A percentile compares a stretch with the other conserved stretches of the same genome.
Evolutionary conservation across 30 jellyfish, hydroid and myxozoan genomes (phyloP).

Genomic region (Sanderia malayensis): DNA sequence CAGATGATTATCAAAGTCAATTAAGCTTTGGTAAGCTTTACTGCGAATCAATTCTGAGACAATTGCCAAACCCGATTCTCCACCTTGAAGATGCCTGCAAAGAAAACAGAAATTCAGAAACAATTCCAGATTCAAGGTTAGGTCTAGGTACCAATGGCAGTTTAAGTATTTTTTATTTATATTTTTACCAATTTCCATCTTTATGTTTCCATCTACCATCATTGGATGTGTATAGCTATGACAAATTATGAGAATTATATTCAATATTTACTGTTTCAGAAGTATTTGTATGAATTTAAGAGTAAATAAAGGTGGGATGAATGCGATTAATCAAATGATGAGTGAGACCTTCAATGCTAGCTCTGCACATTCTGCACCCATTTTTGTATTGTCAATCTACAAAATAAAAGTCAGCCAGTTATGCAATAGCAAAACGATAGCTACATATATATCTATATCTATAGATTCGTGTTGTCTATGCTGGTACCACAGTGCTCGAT

Average conservation of each 20-base stretch:
- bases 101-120: background rate
- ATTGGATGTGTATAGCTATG: conserved; percentile 29
- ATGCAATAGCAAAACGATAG: too few relatives aligned
- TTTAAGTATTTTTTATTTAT: too few relatives aligned
- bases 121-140: too few relatives aligned
- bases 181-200: conserved; percentile 57
- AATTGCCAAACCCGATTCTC: conserved; percentile 70
- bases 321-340: background rate
- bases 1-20: conserved; percentile 88
- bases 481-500: too few relatives aligned
- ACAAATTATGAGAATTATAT: background rate
- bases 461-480: too few relatives aligned
- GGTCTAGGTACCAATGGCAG: too few relatives aligned
- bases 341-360: conserved; percentile 63
- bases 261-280: background rate
- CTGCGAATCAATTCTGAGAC: conserved; percentile 69
- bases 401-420: too few relatives aligned
- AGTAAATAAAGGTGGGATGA: too few relatives aligned
- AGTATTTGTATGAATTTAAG: too few relatives aligned
- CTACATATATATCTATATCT: too few relatives aligned
- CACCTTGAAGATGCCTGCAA: conserved; percentile 83
- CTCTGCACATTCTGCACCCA: conserved; percentile 89
- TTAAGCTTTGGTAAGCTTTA: conserved; percentile 83
- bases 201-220: conserved; percentile 62
- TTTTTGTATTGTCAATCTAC: conserved; percentile 73